A percentile compares a stretch with the other conserved stretches of the same genome.
Conservation (phyloP, 2,797 vertebrate genomes). For the Danio kyathit region DNA sequence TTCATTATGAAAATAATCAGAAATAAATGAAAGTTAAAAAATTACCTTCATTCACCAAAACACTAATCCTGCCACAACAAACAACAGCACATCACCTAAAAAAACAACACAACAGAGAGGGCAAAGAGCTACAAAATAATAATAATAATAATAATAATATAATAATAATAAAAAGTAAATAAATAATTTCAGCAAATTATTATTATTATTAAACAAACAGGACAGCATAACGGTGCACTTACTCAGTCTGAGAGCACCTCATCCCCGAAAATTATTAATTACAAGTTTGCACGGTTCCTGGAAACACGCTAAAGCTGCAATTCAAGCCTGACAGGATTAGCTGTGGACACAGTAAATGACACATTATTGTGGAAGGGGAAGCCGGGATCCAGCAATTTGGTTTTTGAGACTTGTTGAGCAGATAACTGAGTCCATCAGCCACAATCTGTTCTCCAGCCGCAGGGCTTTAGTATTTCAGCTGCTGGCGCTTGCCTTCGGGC, state of each 20-base stretch:
- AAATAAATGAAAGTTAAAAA: too few species aligned
- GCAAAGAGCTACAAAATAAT: not conserved
- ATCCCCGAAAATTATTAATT: constrained; percentile 66
- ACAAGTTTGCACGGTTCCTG: constrained; percentile 53
- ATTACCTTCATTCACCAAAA: not conserved
- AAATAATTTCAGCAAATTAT: too few species aligned
- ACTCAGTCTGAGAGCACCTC: constrained; percentile 62
- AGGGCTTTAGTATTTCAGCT: constrained; percentile 8
- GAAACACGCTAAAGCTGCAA: constrained; percentile 60
- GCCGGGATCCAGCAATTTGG: constrained; percentile 47
- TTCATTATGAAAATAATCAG: too few species aligned
- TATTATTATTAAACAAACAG: too few species aligned
- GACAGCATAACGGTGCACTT: constrained; percentile 57
- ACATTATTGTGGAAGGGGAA: constrained; percentile 57
- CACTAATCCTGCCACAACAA: not conserved
- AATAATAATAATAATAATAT: too few species aligned
- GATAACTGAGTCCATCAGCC: constrained; percentile 55
- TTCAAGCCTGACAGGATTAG: constrained; percentile 68
- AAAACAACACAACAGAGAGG: not conserved
- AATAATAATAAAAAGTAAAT: too few species aligned
- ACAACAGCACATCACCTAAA: not conserved
- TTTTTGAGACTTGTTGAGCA: constrained; percentile 56
- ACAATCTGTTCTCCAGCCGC: constrained; percentile 19
- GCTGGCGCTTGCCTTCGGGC: constrained; percentile 34
- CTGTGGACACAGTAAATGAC: constrained; percentile 62